A percentile compares a stretch with the other conserved stretches of the same genome.
These are phyloP conservation scores for Mus spretus DNA, from an alignment of 2,797 vertebrate species.

Conservation along the genomic window DNA sequence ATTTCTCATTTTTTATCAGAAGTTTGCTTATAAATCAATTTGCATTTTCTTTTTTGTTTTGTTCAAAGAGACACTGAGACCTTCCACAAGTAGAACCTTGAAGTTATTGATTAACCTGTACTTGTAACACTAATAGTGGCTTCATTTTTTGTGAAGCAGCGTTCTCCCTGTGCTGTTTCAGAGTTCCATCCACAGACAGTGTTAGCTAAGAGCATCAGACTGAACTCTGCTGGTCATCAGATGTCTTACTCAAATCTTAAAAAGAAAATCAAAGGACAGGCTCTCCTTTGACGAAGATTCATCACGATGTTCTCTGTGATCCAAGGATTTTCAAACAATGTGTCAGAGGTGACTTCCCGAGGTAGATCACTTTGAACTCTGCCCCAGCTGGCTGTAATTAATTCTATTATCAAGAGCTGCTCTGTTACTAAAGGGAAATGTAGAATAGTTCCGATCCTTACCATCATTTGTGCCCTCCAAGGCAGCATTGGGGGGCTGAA, in stretches of 20 bases:
- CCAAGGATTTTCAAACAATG: slow-evolving; percentile 65
- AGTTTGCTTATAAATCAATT: neutral
- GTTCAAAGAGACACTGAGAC: neutral
- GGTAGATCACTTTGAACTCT: slow-evolving; percentile 73
- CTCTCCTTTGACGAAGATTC: slow-evolving; percentile 79
- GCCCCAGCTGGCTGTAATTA: slow-evolving; percentile 67
- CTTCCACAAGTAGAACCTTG: neutral
- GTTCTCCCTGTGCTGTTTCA: slow-evolving; percentile 37
- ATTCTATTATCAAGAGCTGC: slow-evolving; percentile 62
- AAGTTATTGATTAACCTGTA: neutral
- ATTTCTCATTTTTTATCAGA: slow-evolving; percentile 12
- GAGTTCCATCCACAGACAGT: neutral
- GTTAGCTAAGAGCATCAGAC: neutral
- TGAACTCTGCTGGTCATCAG: slow-evolving; percentile 64
- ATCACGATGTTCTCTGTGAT: slow-evolving; percentile 75
- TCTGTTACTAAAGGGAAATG: slow-evolving; percentile 58
- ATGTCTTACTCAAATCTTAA: slow-evolving; percentile 76
- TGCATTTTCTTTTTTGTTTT: neutral
- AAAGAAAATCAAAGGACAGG: slow-evolving; percentile 81
- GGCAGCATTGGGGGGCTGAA: neutral
- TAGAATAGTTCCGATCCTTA: slow-evolving; percentile 62
- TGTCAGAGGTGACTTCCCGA: slow-evolving; percentile 57
- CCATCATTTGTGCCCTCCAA: neutral
- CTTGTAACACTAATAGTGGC: neutral
- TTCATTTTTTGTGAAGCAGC: neutral